Evolutionary conservation across 2,113 vertebrate species (phyloP).

Genomic region (Brachypodius melanocephalos): DNA sequence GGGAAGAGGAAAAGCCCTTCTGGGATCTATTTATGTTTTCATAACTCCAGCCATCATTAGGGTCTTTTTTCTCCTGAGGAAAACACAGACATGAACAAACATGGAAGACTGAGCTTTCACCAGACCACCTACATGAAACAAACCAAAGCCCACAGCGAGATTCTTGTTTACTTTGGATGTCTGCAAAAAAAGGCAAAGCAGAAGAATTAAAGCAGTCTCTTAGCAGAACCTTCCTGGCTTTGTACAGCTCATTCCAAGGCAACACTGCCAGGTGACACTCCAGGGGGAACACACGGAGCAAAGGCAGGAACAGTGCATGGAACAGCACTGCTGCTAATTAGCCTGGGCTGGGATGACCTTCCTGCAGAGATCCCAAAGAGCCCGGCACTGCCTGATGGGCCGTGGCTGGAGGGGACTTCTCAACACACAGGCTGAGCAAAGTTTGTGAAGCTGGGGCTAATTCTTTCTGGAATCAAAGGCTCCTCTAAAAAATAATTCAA

Average conservation of each 20-base stretch:
- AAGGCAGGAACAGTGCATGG: not conserved
- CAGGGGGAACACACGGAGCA: not conserved
- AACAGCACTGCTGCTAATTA: fast-evolving
- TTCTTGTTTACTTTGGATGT: not conserved
- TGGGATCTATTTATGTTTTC: not conserved
- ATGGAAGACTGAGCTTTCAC: not conserved
- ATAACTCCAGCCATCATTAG: not conserved
- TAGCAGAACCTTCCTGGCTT: not conserved
- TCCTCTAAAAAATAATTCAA: not conserved
- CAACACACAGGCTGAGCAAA: not conserved
- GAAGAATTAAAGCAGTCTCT: not conserved
- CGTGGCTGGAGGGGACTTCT: not conserved
- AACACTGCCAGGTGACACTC: not conserved
- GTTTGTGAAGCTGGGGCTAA: not conserved
- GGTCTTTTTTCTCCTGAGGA: not conserved
- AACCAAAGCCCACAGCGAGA: not conserved
- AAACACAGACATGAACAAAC: not conserved
- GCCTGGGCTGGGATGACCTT: not conserved
- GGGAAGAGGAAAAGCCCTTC: not conserved
- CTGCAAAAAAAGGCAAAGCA: not conserved
- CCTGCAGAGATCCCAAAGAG: not conserved
- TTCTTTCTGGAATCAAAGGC: not conserved
- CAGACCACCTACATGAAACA: not conserved
- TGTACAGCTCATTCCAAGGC: not conserved
- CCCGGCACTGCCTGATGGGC: too few relatives aligned